These are phyloP conservation scores for Trichoplusia ni DNA, from an alignment of 1,140 invertebrate species.

Conservation along the genomic window DNA sequence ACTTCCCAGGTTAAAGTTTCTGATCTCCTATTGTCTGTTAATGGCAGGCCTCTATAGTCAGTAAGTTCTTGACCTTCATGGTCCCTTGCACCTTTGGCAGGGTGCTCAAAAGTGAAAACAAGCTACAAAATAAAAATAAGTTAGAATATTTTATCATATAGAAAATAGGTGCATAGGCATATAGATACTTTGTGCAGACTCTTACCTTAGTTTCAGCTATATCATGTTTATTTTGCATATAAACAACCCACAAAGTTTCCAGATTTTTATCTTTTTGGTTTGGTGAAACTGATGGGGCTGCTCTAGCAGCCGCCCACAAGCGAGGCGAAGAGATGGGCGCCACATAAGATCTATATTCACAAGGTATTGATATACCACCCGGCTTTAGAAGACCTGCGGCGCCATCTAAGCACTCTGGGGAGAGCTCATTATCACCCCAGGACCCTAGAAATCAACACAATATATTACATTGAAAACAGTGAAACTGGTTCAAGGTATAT, in stretches of 20 bases:
- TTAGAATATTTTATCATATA: background rate
- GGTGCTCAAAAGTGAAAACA: conserved; percentile 95
- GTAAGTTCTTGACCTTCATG: conserved; percentile 59
- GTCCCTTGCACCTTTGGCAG: conserved; percentile 71
- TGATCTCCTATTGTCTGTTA: conserved; percentile 90
- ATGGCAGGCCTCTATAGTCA: conserved; percentile 85
- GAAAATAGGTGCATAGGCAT: background rate
- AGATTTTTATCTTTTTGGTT: conserved; percentile 81
- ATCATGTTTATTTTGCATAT: conserved; percentile 94
- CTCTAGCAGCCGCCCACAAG: conserved; percentile 78
- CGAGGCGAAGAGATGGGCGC: conserved; percentile 87
- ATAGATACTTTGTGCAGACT: background rate
- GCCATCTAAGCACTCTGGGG: conserved; percentile 98
- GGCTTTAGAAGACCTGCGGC: conserved; percentile 94
- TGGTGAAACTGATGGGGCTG: conserved; percentile 44
- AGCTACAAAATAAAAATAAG: conserved; percentile 64
- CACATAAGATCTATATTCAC: conserved; percentile 94
- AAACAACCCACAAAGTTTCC: conserved; percentile 96
- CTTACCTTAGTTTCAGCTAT: conserved; percentile 89
- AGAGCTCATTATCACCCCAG: conserved; percentile 99
- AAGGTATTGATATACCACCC: conserved; percentile 96
- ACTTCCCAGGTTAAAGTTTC: conserved; percentile 87
- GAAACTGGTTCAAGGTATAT: background rate
- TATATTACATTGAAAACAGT: conserved; percentile 5
- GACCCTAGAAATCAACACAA: conserved; percentile 85